Evolutionary conservation across 2,797 vertebrate species (phyloP).

Genomic region (Dallia pectoralis): DNA sequence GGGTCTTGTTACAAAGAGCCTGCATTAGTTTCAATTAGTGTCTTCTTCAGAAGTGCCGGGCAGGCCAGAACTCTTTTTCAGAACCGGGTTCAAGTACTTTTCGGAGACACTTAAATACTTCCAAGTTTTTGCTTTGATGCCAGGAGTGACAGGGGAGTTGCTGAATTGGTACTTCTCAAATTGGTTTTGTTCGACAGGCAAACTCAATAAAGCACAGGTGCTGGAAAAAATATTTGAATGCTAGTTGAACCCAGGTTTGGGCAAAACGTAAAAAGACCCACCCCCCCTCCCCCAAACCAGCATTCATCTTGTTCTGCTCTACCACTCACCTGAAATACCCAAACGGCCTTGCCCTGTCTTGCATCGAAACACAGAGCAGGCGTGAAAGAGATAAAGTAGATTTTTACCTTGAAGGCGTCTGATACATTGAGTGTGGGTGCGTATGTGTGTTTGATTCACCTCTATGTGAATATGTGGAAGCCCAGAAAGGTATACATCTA

Average conservation of each 20-base stretch:
- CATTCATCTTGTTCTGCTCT: constrained; percentile 52
- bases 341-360: constrained; percentile 53
- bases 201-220: too few relatives aligned
- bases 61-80: background rate
- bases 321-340: constrained; percentile 53
- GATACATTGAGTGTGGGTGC: background rate
- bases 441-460: background rate
- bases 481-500: too few relatives aligned
- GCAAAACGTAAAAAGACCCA: constrained; percentile 19
- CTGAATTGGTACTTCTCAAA: too few relatives aligned
- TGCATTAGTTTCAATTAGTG: constrained; percentile 40
- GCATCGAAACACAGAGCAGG: constrained; percentile 45
- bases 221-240: background rate
- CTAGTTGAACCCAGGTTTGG: background rate
- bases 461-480: too few relatives aligned
- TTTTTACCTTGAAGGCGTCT: background rate
- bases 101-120: background rate
- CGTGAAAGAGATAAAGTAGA: constrained; percentile 35
- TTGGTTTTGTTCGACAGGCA: too few relatives aligned
- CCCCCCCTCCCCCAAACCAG: constrained; percentile 27
- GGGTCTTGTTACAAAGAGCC: constrained; percentile 48
- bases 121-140: background rate
- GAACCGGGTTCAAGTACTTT: background rate
- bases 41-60: background rate
- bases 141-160: constrained; percentile 26